Evolutionary conservation across 2,888 invertebrate species (phyloP).

Genomic region (Tupiocoris notatus): DNA sequence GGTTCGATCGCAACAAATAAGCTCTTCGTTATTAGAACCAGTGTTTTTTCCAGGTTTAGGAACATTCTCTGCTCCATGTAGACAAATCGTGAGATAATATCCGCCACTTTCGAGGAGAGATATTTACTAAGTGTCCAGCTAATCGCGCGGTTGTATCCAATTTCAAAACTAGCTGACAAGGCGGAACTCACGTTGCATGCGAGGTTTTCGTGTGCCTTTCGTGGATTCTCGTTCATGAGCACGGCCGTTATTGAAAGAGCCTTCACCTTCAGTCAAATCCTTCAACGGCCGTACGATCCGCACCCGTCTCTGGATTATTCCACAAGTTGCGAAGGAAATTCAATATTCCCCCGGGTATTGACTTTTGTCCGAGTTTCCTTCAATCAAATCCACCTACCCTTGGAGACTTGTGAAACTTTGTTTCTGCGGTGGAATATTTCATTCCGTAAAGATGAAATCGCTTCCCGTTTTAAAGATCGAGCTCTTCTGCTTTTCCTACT

Average conservation of each 20-base stretch:
- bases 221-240: not conserved
- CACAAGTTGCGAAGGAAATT: slow-evolving; percentile 15
- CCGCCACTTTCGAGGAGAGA: too few species aligned
- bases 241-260: slow-evolving; percentile 18
- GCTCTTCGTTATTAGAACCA: too few species aligned
- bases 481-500: not conserved
- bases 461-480: not conserved
- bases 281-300: not conserved
- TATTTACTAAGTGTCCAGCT: too few species aligned
- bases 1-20: too few species aligned
- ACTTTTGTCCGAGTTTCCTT: slow-evolving; percentile 29
- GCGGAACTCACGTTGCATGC: not conserved
- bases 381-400: slow-evolving; percentile 1
- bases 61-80: too few species aligned
- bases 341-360: slow-evolving; percentile 28
- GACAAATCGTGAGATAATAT: too few species aligned
- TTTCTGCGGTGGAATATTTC: not conserved
- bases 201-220: not conserved
- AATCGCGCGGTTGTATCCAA: not conserved
- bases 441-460: not conserved
- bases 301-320: slow-evolving; percentile 3
- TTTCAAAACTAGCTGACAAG: not conserved
- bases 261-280: not conserved
- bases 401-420: not conserved
- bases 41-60: too few species aligned